phyloP scores from a whole-genome alignment of 1,140 invertebrate genomes.

The Neodiprion lecontei region DNA sequence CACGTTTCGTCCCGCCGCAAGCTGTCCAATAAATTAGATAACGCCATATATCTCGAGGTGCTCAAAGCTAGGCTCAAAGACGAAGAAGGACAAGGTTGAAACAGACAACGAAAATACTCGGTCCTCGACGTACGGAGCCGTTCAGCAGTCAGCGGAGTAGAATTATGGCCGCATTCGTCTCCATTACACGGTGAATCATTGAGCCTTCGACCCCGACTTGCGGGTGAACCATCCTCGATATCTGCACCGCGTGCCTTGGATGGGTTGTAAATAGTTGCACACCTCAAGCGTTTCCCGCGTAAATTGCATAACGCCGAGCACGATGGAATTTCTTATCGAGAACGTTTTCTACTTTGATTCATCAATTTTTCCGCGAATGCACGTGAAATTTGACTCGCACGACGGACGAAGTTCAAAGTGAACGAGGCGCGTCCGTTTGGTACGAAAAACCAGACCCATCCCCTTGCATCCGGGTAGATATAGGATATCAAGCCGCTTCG shows the following conservation, averaged over 20 bases:
- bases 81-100: background rate
- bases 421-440: background rate
- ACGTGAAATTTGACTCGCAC: background rate
- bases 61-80: background rate
- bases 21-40: slow-evolving; percentile 13
- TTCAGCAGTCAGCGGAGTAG: slow-evolving; percentile 27
- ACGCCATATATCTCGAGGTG: background rate
- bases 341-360: background rate
- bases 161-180: slow-evolving; percentile 53
- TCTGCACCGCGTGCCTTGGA: slow-evolving; percentile 35
- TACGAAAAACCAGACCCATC: background rate
- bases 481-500: slow-evolving; percentile 7
- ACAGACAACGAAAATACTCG: background rate
- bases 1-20: background rate
- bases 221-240: slow-evolving; percentile 34
- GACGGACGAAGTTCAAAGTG: background rate
- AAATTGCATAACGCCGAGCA: background rate
- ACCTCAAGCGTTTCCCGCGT: background rate
- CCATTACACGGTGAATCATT: slow-evolving; percentile 54
- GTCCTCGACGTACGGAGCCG: slow-evolving; percentile 25
- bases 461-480: background rate
- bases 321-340: too few species aligned
- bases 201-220: slow-evolving; percentile 38
- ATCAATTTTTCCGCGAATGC: background rate
- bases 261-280: slow-evolving; percentile 38